These are phyloP conservation scores for Chromis chromis DNA, from an alignment of 2,797 vertebrate genomes.

Conservation along the genomic window DNA sequence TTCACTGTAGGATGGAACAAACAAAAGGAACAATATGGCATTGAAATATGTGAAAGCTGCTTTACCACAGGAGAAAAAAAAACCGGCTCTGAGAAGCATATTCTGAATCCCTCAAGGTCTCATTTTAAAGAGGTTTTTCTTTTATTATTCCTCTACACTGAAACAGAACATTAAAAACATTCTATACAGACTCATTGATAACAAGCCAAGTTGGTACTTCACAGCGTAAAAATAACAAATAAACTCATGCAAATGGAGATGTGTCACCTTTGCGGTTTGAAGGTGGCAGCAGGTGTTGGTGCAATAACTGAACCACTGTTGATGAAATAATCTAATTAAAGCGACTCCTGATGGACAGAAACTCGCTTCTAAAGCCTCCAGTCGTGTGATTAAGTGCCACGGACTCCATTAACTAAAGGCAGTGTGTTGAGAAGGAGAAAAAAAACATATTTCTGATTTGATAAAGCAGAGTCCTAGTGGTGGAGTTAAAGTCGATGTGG, in stretches of 20 bases:
- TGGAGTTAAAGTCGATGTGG: conserved; percentile 21
- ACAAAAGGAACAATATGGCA: conserved; percentile 5
- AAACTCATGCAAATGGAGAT: conserved; percentile 20
- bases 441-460: conserved; percentile 22
- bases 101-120: conserved; percentile 26
- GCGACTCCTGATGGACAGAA: conserved; percentile 22
- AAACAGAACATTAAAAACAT: background rate
- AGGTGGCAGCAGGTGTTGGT: conserved; percentile 28
- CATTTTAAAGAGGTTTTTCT: conserved; percentile 18
- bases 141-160: background rate
- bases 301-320: conserved; percentile 9
- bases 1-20: background rate
- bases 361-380: conserved; percentile 2
- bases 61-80: background rate
- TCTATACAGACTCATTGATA: background rate
- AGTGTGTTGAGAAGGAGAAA: too few relatives aligned
- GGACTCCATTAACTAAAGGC: conserved; percentile 10
- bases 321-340: conserved; percentile 56
- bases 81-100: too few relatives aligned
- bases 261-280: background rate
- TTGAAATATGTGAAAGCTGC: conserved; percentile 24
- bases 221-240: background rate
- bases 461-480: background rate
- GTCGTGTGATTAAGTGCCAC: conserved; percentile 5
- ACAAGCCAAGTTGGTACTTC: background rate